Evolutionary conservation across 2,888 invertebrate species (phyloP), one percentile per base, ranked within the genome.

Genomic region (Thumatha senex): DNA sequence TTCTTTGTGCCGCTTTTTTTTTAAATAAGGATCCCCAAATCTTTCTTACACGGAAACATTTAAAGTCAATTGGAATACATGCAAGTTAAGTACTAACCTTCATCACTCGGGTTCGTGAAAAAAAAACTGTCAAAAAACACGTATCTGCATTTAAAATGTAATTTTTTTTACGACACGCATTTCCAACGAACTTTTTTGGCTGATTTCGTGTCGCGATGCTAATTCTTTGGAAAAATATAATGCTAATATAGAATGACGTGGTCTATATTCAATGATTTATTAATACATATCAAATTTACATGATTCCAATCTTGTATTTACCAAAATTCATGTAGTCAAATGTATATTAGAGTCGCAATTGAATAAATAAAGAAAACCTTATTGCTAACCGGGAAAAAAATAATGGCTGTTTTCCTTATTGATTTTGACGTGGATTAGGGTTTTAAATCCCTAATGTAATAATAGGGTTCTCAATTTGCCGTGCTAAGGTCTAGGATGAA

Each of bases 161-260:
- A 30, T n/a, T 10, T 38, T 45, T 45, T 45, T 30, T 18, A 4
- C 24, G 45, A 36, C 36, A n/a, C 30, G 45, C 36, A 45, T 45
- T 12, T 45, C 24, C 14, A 45, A 35, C 8, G 13, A 11, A n/a
- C 1, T 45, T 44, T 45, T 45, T 45, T 14, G 7, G 36, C 0
- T 45, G 45, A 36, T 45, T 36, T 45, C n/a, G 30, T 15, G 30
- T n/a, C 36, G 11, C n/a, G 5, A 36, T 45, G 36, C 3, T 14
- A 38, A 30, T 45, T 36, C 7, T 36, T 18, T 1, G 1, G 1
- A n/a, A 36, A 45, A 38, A 2, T 14, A 12, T 29, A 12, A 36
- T 29, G 14, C 30, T 36, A 24, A 24, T 24, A 4, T 5, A 24
- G 18, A 24, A 24, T 24, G 18, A 24, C 18, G 18, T 24, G 18